These are phyloP conservation scores for Chrysomela aeneicollis DNA, from an alignment of 2,888 invertebrate species.

Conservation along the genomic window DNA sequence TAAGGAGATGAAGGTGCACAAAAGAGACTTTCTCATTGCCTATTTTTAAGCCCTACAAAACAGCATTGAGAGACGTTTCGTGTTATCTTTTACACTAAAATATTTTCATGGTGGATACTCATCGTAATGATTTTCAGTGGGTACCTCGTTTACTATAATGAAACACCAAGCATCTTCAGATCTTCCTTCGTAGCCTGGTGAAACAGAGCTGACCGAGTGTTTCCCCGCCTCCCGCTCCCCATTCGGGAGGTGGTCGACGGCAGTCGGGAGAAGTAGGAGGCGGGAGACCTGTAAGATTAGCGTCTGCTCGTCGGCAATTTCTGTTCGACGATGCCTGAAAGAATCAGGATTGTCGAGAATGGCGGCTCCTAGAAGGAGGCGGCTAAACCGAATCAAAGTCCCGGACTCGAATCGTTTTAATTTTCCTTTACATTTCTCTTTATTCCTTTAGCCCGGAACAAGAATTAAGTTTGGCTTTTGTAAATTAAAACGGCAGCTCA, in stretches of 20 bases:
- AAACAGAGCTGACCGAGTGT: neutral
- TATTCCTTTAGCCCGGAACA: conserved; percentile 64
- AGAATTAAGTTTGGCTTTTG: conserved; percentile 66
- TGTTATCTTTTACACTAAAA: no score
- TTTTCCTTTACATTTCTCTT: conserved; percentile 66
- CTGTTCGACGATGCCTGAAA: conserved; percentile 22
- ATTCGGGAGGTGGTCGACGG: neutral
- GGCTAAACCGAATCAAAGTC: conserved; percentile 63
- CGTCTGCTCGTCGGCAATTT: conserved; percentile 29
- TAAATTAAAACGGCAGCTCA: conserved; percentile 64
- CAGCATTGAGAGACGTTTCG: no score
- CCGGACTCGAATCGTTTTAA: conserved; percentile 64
- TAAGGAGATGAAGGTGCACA: no score
- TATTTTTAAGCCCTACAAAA: no score
- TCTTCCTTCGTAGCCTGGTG: no score
- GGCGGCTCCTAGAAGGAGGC: conserved; percentile 39
- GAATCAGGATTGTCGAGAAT: conserved; percentile 45
- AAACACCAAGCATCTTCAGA: no score
- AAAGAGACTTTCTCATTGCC: no score
- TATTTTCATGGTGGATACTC: no score
- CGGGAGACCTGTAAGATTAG: conserved; percentile 32
- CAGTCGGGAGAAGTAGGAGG: neutral
- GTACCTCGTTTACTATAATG: no score
- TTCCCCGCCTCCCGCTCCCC: conserved; percentile 10
- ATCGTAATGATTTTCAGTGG: no score